Base-by-base conservation (phyloP, 1,140 invertebrate species). In the Drosophila tani region DNA sequence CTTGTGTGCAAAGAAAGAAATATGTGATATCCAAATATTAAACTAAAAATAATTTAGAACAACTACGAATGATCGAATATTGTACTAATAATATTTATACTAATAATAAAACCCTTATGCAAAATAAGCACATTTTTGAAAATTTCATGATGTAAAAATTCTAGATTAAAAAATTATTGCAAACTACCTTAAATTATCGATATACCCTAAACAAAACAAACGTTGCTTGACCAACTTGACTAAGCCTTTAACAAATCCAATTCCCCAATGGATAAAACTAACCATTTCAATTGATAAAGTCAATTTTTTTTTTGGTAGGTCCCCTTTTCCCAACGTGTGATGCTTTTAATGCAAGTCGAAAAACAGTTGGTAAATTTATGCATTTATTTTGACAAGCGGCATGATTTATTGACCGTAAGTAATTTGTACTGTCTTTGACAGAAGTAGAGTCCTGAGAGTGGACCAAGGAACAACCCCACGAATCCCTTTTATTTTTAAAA, bases 381-480 rank as follows among this genome's bases (percentile, higher is more conserved):
- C 84, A 88, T 88, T 91, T 92, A 92, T 92, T 92, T 92, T 91
- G 91, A 92, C 86, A 92, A 81, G 71, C 83, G 50, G 75, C 91
- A 83, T 92, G 91, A 92, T 92, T 92, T 92, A 92, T 92, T 92
- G 84, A 92, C 86, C 91, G 76, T 92, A 81, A 79, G 86, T 91
- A 92, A 92, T 92, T 92, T 92, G 81, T 92, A 81, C 77, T 76
- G 75, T 83, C 56, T 67, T 49, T 75, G 67, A 64, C 77, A 77
- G 43, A 53, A 53, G 46, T 43, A 79, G 46, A 56, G 24, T 67
- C 55, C 24, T 50, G 40, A 17, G 38, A 50, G 46, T 53, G 53
- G 59, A 64, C 60, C 47, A 24, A 15, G 51, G 2, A 68, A 62
- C 50, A 29, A 75, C 55, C 71, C 77, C 77, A 57, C 49, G 11